Base-by-base conservation (phyloP, 2,113 vertebrate genomes). In the Hypanus sabinus region DNA sequence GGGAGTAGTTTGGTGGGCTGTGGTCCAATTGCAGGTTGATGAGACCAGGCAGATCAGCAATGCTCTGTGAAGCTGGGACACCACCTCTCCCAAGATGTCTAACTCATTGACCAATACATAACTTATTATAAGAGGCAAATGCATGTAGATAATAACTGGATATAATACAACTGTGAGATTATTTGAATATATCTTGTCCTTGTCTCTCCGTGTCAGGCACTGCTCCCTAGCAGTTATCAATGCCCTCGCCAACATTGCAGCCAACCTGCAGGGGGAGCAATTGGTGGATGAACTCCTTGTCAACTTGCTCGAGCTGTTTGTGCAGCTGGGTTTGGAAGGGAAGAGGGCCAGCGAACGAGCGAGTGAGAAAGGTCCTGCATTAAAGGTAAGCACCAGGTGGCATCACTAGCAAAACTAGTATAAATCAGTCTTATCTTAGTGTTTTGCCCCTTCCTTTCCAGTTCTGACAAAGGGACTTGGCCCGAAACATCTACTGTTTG, bases 191-290 rank as follows among this genome's bases (percentile, higher is more conserved):
- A 11, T 8, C 93, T 94, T 33, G 22, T 3, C 57, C 79, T 22
- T 94, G 75, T 38, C 94, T 95, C 46, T 46, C 46, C 46, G 73
- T 95, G 12, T 16, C 95, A 99, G 99, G 94, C 98, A 99, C 96
- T 99, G 99, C 94, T 99, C 99, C 73, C 96, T 99, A 94, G 99
- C 99, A 0, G 99, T 99, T 94, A 99, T 99, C 94, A 99, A 99
- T 0, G 99, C 99, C 90, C 96, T 99, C 94, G 99, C 99, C 94
- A 99, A 99, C 96, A 99, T 99, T 0, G 98, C 98, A 1, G 99
- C 98, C 94, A 99, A 99, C 96, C 98, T 99, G 94, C 98, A 98
- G 96, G 98, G 97, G 0, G 98, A 99, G 94, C 98, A 97, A 79
- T 96, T 99, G 24, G 98, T 98, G 96, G 98, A 99, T 0, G 99